Base-by-base conservation (phyloP, 2,797 vertebrate genomes). In the Lutjanus argentimaculatus region DNA sequence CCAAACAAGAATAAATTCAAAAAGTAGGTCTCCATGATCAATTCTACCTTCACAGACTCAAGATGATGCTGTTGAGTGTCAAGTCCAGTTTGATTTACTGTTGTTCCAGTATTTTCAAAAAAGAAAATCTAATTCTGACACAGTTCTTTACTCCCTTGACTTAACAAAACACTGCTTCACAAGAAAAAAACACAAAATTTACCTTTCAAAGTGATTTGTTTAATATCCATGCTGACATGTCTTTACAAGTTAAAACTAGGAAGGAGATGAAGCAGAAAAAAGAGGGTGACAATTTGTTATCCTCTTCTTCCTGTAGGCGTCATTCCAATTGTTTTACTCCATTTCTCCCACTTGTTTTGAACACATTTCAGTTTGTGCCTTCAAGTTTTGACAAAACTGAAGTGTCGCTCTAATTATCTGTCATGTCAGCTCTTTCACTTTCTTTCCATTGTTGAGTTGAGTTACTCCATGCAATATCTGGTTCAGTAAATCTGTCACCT, bases 351-450 rank as follows among this genome's bases (percentile, higher is more conserved):
- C 4, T 75, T 83, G 14, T 46, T 67, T 52, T 63, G 19, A 69
- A 72, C n/a, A 71, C 30, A 69, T 40, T 45, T 70, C 75, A 79
- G 65, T 77, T 68, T 65, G 16, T 65, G 45, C 63, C 61, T 17
- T 68, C 45, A 70, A 68, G 30, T 46, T 76, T 70, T 78, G 64
- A 72, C 58, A 63, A 72, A 75, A 69, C n/a, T 55, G 17, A 71
- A 17, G 15, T 17, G 36, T 59, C 55, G 64, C 43, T 67, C 42
- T 59, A 59, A 82, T 73, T 81, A 70, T 58, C 12, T 36, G 53
- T 67, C 53, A 66, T 59, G 46, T 58, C 69, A 65, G 40, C 63
- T 68, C 15, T 49, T 49, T 62, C 51, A 11, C 51, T 40, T 46
- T 65, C 22, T 12, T 63, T 69, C 36, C 45, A 57, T 40, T 62